phyloP scores from a whole-genome alignment of 2,797 vertebrate genomes.

The Paramormyrops hopkinsi region DNA sequence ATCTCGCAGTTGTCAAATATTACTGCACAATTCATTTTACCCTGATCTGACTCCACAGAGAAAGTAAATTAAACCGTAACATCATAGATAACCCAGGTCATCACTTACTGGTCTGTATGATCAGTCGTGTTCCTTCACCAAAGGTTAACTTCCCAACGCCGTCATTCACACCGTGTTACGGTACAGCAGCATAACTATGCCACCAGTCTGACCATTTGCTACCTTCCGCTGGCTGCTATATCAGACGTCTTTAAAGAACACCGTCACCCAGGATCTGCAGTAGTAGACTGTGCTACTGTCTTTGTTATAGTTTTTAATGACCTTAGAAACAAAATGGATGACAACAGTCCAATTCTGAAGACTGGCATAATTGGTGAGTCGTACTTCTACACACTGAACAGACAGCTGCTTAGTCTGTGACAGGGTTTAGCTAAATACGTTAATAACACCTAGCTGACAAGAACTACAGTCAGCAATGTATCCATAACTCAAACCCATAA shows the following conservation, averaged over 20 bases:
- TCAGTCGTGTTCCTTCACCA: not conserved
- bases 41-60: not conserved
- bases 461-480: not conserved
- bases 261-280: not conserved
- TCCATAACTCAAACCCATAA: not conserved
- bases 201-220: not conserved
- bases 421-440: not conserved
- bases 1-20: not conserved
- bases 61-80: not conserved
- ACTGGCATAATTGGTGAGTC: not conserved
- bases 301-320: not conserved
- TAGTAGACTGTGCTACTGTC: not conserved
- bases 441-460: not conserved
- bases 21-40: constrained; percentile 28
- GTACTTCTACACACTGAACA: not conserved
- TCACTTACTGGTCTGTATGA: not conserved
- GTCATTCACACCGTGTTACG: constrained; percentile 30
- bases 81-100: not conserved
- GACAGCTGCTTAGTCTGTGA: not conserved
- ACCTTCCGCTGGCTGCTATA: not conserved
- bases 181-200: not conserved
- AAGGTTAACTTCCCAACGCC: not conserved
- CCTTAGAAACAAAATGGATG: not conserved
- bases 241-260: not conserved
- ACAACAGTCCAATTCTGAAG: not conserved